Percentiles rank a stretch among this genome's conserved stretches.
Evolutionary conservation across 2,888 invertebrate species (phyloP).

Genomic region (Hydroisotoma schaefferi): DNA sequence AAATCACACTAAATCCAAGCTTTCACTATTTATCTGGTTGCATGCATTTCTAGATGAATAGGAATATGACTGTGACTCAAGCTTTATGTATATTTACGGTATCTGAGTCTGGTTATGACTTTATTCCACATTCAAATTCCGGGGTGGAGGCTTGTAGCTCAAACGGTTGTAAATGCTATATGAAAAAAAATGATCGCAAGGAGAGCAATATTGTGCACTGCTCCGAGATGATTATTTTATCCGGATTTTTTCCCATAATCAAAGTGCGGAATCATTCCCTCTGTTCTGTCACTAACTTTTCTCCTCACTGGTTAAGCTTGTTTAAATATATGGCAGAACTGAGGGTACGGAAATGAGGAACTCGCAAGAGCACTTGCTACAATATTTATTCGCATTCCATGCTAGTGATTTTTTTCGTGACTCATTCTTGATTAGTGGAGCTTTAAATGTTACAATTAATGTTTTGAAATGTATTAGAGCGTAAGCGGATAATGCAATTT

Average conservation of each 20-base stretch:
- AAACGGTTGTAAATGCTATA: too few relatives aligned
- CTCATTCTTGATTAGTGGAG: too few relatives aligned
- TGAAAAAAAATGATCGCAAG: background rate
- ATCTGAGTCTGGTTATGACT: background rate
- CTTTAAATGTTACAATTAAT: too few relatives aligned
- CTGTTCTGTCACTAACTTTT: background rate
- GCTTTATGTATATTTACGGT: background rate
- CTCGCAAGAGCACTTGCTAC: too few relatives aligned
- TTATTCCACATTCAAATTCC: background rate
- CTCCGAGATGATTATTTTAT: slow-evolving; percentile 21
- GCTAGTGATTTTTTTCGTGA: too few relatives aligned
- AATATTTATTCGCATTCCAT: too few relatives aligned
- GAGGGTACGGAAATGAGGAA: too few relatives aligned
- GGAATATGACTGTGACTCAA: background rate
- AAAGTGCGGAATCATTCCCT: slow-evolving; percentile 29
- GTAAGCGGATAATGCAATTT: too few relatives aligned
- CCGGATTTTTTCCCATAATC: slow-evolving; percentile 29
- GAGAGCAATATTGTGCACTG: background rate
- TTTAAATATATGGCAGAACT: too few relatives aligned
- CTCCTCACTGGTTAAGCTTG: too few relatives aligned
- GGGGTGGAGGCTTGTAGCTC: background rate
- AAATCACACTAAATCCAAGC: background rate
- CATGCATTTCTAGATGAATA: background rate
- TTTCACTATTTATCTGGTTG: slow-evolving; percentile 3
- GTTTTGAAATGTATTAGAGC: too few relatives aligned